Evolutionary conservation across 2,113 vertebrate species (phyloP).

Genomic region (Pelodiscus sinensis): DNA sequence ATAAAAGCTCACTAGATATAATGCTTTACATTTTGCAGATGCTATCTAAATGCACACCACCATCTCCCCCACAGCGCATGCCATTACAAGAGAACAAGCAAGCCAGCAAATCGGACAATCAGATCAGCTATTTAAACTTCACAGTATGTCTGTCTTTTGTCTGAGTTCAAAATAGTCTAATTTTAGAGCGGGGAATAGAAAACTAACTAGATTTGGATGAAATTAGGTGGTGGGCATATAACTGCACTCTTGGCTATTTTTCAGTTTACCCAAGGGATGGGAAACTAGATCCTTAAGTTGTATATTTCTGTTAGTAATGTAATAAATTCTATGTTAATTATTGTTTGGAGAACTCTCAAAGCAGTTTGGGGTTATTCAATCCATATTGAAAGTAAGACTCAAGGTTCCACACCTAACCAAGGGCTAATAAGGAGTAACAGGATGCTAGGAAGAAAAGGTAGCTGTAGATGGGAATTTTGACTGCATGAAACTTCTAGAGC

Average conservation of each 20-base stretch:
- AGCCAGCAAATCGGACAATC: neutral
- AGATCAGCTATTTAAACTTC: neutral
- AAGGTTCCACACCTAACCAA: neutral
- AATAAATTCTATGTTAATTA: neutral
- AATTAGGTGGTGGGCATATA: neutral
- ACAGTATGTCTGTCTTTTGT: neutral
- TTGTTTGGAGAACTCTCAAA: neutral
- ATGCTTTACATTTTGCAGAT: neutral
- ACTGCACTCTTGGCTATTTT: neutral
- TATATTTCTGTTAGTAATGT: neutral
- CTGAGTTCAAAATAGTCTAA: neutral
- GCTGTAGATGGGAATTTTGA: neutral
- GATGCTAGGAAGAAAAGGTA: neutral
- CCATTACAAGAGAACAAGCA: neutral
- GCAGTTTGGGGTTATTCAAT: neutral
- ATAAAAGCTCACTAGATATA: neutral
- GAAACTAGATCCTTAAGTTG: neutral
- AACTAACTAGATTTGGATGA: neutral
- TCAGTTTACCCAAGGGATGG: neutral
- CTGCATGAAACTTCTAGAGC: neutral
- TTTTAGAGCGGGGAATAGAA: neutral
- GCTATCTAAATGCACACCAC: neutral
- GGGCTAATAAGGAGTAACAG: neutral
- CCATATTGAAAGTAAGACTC: neutral
- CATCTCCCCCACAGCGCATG: neutral